Evolutionary conservation across 1,140 invertebrate species (phyloP).

Genomic region (Paraescarpia echinospica): DNA sequence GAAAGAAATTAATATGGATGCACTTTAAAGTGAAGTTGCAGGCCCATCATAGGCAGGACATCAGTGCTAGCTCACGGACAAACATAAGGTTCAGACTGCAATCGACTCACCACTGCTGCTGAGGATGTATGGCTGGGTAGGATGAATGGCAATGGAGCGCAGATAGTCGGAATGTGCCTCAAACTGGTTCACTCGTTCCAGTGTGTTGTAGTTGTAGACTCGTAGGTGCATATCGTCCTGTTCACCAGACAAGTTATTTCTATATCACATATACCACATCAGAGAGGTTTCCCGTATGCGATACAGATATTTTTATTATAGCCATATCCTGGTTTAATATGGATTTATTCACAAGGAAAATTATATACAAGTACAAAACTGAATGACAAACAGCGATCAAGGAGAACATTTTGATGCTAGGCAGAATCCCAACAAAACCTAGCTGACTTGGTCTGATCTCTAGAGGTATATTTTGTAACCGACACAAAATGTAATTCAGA

Average conservation of each 20-base stretch:
- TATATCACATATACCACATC: no score
- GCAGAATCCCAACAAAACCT: no score
- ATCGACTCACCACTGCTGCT: conserved; percentile 86
- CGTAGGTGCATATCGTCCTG: conserved; percentile 74
- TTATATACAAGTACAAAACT: no score
- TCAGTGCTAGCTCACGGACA: neutral
- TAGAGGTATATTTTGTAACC: no score
- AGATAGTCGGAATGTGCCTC: conserved; percentile 99
- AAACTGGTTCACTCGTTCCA: conserved; percentile 92
- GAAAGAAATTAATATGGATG: no score
- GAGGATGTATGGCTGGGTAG: conserved; percentile 93
- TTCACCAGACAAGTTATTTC: conserved; percentile 25
- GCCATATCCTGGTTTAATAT: neutral
- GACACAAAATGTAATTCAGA: no score
- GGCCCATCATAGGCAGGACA: neutral
- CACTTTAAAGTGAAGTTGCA: neutral
- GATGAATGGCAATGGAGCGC: conserved; percentile 94
- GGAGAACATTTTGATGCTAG: no score
- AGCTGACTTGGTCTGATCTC: no score
- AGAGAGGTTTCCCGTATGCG: neutral
- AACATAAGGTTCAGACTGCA: neutral
- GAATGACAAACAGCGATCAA: no score
- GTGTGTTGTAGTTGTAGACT: conserved; percentile 98
- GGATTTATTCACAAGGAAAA: neutral
- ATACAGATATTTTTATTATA: neutral